phyloP scores from a whole-genome alignment of 1,140 invertebrate genomes.

The Euwallacea similis region DNA sequence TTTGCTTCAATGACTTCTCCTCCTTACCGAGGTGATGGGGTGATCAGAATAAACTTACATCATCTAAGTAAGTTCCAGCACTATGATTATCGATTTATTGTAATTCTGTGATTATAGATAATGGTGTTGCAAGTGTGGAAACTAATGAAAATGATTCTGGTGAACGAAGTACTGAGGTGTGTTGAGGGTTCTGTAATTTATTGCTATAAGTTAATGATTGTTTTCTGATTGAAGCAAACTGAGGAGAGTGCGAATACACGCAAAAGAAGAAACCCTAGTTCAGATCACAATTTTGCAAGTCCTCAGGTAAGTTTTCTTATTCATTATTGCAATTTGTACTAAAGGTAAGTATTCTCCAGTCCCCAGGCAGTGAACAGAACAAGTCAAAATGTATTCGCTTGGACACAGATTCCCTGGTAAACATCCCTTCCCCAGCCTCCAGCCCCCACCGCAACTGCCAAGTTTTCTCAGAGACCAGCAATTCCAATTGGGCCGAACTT shows the following conservation, averaged over 20 bases:
- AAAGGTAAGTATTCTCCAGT: too few relatives aligned
- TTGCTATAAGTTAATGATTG: too few relatives aligned
- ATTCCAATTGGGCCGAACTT: slow-evolving; percentile 90
- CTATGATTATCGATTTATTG: not conserved
- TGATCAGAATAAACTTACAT: slow-evolving; percentile 32
- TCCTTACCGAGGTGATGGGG: slow-evolving; percentile 42
- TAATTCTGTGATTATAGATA: slow-evolving; percentile 2
- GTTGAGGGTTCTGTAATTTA: too few relatives aligned
- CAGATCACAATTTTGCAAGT: too few relatives aligned
- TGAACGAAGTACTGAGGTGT: not conserved
- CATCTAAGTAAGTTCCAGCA: slow-evolving; percentile 15
- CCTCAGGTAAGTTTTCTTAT: too few relatives aligned
- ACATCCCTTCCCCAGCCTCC: not conserved
- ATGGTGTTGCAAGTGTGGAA: slow-evolving; percentile 2
- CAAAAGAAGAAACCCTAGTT: not conserved
- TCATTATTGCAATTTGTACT: too few relatives aligned
- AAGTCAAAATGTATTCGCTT: slow-evolving; percentile 23
- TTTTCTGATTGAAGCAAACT: not conserved
- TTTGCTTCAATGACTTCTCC: slow-evolving; percentile 54
- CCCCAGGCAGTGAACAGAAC: not conserved
- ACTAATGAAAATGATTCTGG: not conserved
- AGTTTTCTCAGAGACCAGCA: slow-evolving; percentile 57
- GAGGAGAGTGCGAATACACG: not conserved
- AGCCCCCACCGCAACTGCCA: slow-evolving; percentile 13
- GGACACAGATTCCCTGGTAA: not conserved